Evolutionary conservation across 2,113 vertebrate species (phyloP), one percentile per base, ranked within the genome.

Genomic region (Astur gentilis): DNA sequence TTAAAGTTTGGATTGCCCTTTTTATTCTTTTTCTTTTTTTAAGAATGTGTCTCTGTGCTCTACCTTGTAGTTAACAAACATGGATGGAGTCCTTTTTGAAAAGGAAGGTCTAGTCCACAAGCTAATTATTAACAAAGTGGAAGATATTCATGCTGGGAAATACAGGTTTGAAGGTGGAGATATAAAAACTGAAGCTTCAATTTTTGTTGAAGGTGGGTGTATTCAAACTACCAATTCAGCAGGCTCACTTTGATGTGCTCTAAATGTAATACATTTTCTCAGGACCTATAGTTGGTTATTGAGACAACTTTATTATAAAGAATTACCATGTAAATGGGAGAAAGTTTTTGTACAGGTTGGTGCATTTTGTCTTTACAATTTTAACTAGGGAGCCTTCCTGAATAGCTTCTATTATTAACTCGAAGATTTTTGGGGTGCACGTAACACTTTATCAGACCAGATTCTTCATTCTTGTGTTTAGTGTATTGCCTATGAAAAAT

Each of bases 151-250:
- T 84, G 89, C 97, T 60, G 99, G 98, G 79, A 99, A 97, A 94
- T 99, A 99, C 91, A 96, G 97, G 78, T 99, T 99, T 97, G 98
- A 98, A 86, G 98, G 98, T 13, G 98, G 98, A 70, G 96, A 95
- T 45, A 26, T 95, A 13, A 96, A 95, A 95, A 97, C 96, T 17
- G 96, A 97, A 89, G 97, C 95, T 87, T 93, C 91, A 6, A 26
- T 98, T 94, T 97, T 97, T 94, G 83, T 97, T 72, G 96, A 98
- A 96, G 97, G 97, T 96, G 83, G 96, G 95, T 91, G 32, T 79
- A 13, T 50, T 79, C 34, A 64, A 87, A 54, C 18, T 27, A 31
- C 42, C 19, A 44, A 26, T 18, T 19, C 49, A 77, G 23, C 5
- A 3, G 2, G 23, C 40, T 38, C 19, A 31, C 27, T 58, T 44